Conservation (phyloP, 2,113 vertebrate species). For the Trogon surrucura region DNA sequence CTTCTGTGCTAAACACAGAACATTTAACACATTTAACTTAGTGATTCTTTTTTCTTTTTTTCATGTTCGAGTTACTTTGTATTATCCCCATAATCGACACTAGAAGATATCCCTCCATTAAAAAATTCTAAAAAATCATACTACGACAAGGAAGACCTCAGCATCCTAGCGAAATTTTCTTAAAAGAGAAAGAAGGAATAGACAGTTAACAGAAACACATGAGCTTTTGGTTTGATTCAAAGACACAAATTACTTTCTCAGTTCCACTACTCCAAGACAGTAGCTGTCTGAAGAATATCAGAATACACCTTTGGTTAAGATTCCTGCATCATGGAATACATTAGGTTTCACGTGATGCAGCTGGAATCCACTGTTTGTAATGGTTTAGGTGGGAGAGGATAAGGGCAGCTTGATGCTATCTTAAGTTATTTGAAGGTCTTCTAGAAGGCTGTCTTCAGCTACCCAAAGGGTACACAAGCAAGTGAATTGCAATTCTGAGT, state of each 20-base stretch:
- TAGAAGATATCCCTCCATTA: background rate
- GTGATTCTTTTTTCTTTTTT: background rate
- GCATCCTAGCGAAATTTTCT: background rate
- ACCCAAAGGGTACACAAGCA: background rate
- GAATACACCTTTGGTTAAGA: fast-evolving
- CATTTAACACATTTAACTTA: background rate
- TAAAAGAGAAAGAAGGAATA: background rate
- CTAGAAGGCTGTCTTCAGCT: background rate
- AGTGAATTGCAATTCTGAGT: background rate
- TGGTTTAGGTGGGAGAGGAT: background rate
- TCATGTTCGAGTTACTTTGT: background rate
- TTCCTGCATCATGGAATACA: background rate
- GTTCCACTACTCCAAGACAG: background rate
- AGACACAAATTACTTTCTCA: background rate
- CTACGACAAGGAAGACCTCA: background rate
- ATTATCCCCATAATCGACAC: background rate
- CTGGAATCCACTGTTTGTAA: background rate
- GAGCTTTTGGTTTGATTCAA: background rate
- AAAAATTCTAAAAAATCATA: background rate
- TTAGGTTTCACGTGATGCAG: fast-evolving
- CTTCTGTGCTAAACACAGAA: background rate
- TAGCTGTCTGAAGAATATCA: background rate
- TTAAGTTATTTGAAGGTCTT: background rate
- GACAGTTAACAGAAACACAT: background rate
- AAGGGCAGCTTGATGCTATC: background rate